Base-by-base conservation (phyloP, 1,140 invertebrate species). In the Tetranychus cinnabarinus region DNA sequence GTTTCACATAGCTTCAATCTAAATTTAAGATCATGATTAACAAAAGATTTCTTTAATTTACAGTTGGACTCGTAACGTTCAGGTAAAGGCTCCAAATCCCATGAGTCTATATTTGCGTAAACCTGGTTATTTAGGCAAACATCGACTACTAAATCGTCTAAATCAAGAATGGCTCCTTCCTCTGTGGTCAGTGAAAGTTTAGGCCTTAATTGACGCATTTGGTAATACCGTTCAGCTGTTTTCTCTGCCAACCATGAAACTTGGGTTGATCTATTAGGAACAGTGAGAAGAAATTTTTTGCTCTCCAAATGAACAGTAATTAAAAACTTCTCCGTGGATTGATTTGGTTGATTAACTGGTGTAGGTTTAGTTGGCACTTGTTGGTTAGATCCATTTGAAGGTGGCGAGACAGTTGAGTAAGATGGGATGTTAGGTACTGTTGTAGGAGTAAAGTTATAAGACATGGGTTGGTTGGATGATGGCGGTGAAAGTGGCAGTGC, bases 231-330 rank as follows among this genome's bases (percentile, higher is more conserved):
- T 58, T 76, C 73, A 39, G 80, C 77, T 0, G 81, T 77, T 74
- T 84, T 80, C 50, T 81, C 77, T 47, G 80, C 77, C 61, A 85
- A 72, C 82, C 82, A 84, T 62, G 75, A 76, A 65, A 82, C 79
- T 62, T 77, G 80, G 10, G 61, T 61, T 12, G 52, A 48, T 35
- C 59, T 63, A 60, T 78, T 76, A 36, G 77, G 76, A 13, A 82
- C 68, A 0, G 81, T 80, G 59, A 83, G 78, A 47, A 81, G 67
- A 59, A 82, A 72, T 23, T 15, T 54, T 36, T 7, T 33, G 15
- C 33, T 45, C 7, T 50, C 47, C 7, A 60, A 15, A 37, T 60
- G 46, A 31, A 60, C 59, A 23, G 15, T 33, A 34, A 60, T 31
- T 8, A 13, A 13, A 12, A 60, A 36, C 12, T 50, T 37, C 1